These are phyloP conservation scores for Aphaenogaster rudis DNA, from an alignment of 1,140 invertebrate species.

Conservation along the genomic window DNA sequence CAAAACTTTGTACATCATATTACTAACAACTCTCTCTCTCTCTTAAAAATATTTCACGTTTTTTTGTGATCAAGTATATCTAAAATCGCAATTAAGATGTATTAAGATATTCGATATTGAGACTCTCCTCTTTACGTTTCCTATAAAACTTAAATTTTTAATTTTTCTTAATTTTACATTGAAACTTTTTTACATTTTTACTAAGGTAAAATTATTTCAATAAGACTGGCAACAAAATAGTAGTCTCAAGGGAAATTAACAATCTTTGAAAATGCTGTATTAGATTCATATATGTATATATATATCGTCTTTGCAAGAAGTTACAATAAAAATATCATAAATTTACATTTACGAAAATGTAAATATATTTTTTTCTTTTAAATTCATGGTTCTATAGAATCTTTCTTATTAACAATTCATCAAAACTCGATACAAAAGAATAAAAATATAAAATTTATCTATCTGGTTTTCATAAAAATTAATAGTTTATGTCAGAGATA, in stretches of 20 bases:
- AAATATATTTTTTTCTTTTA: slow-evolving; percentile 11
- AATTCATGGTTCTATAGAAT: background rate
- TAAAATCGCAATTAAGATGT: slow-evolving; percentile 64
- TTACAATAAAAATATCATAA: background rate
- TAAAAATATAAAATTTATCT: slow-evolving; percentile 2
- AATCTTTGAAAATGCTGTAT: background rate
- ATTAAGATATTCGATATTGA: slow-evolving; percentile 23
- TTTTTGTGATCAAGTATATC: slow-evolving; percentile 33
- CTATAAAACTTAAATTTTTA: background rate
- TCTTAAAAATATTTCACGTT: slow-evolving; percentile 60
- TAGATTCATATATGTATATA: background rate
- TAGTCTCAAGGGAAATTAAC: background rate
- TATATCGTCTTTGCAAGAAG: background rate
- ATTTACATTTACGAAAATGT: slow-evolving; percentile 5
- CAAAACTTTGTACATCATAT: slow-evolving; percentile 70
- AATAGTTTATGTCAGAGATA: background rate
- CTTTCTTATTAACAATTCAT: background rate
- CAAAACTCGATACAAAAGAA: background rate
- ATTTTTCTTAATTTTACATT: background rate
- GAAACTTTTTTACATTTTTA: background rate
- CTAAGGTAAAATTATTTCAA: slow-evolving; percentile 21
- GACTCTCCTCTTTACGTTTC: background rate
- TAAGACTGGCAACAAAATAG: slow-evolving; percentile 8
- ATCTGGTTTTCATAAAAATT: background rate
- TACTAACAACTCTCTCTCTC: slow-evolving; percentile 62